Conservation (phyloP, 2,888 invertebrate genomes). For the Microdon myrmicae region DNA sequence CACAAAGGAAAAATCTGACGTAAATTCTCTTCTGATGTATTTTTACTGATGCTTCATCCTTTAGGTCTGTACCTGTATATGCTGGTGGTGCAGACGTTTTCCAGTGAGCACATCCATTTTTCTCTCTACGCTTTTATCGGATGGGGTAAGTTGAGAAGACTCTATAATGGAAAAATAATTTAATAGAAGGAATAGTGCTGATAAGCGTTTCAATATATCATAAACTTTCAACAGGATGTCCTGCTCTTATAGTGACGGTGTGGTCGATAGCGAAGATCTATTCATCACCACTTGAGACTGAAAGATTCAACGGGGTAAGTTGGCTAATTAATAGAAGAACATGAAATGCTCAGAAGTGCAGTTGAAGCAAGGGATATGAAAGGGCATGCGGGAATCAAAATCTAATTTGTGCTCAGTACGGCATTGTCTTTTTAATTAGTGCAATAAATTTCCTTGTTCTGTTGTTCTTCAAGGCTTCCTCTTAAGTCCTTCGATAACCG, state of each 20-base stretch:
- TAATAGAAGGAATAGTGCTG: background rate
- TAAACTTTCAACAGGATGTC: slow-evolving; percentile 57
- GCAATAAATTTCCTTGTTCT: too few relatives aligned
- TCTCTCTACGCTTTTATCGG: slow-evolving; percentile 83
- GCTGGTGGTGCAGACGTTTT: slow-evolving; percentile 86
- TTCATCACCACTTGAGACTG: slow-evolving; percentile 60
- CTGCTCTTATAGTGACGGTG: slow-evolving; percentile 61
- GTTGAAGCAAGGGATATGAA: too few relatives aligned
- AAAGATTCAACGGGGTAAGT: slow-evolving; percentile 64
- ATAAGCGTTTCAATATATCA: background rate
- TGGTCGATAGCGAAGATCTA: slow-evolving; percentile 65
- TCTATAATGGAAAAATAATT: slow-evolving; percentile 3
- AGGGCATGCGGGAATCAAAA: too few relatives aligned
- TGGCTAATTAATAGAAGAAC: too few relatives aligned
- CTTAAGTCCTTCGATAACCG: too few relatives aligned
- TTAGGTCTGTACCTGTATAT: slow-evolving; percentile 86
- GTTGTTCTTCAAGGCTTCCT: too few relatives aligned
- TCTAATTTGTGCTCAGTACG: too few relatives aligned
- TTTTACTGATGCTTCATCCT: too few relatives aligned
- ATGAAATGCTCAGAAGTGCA: too few relatives aligned
- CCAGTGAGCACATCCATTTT: slow-evolving; percentile 85
- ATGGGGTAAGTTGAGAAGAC: slow-evolving; percentile 77
- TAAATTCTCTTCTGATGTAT: slow-evolving; percentile 6
- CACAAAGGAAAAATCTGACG: slow-evolving; percentile 4
- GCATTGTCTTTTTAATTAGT: too few relatives aligned